These are phyloP conservation scores for Cephus cinctus DNA, from an alignment of 1,140 invertebrate genomes.

Conservation along the genomic window DNA sequence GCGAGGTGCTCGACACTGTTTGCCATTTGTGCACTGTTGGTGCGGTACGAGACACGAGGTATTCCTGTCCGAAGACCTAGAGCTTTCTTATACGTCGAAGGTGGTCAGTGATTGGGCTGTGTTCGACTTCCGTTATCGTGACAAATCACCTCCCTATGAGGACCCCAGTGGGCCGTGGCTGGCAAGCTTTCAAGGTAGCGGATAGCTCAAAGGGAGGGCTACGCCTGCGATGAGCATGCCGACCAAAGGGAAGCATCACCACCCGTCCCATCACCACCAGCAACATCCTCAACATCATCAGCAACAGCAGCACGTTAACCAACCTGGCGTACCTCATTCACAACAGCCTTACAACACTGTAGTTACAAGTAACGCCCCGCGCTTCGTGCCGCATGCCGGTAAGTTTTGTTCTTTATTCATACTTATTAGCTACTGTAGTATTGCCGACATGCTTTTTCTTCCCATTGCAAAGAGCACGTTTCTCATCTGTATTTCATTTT, in stretches of 20 bases:
- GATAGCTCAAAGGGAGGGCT: slow-evolving; percentile 30
- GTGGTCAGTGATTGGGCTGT: too few relatives aligned
- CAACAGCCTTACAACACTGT: slow-evolving; percentile 38
- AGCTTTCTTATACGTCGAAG: too few relatives aligned
- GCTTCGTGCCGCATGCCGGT: slow-evolving; percentile 38
- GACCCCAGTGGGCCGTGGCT: slow-evolving; percentile 30
- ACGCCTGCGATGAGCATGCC: slow-evolving; percentile 44
- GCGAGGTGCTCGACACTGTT: too few relatives aligned
- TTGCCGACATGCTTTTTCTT: background rate
- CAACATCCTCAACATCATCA: slow-evolving; percentile 26
- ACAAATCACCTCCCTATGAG: slow-evolving; percentile 38
- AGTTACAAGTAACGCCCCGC: slow-evolving; percentile 26
- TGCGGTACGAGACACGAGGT: too few relatives aligned
- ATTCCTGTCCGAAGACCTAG: too few relatives aligned
- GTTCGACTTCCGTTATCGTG: too few relatives aligned
- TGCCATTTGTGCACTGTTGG: too few relatives aligned
- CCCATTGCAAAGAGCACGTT: background rate
- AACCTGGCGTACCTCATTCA: slow-evolving; percentile 29
- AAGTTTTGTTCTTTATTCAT: too few relatives aligned
- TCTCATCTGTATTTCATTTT: too few relatives aligned
- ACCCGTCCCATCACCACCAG: slow-evolving; percentile 34
- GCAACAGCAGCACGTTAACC: slow-evolving; percentile 28
- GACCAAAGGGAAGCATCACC: slow-evolving; percentile 43
- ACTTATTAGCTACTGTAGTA: too few relatives aligned
- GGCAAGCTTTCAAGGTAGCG: slow-evolving; percentile 32